Percentiles rank a stretch among this genome's conserved stretches.
phyloP scores from a whole-genome alignment of 2,797 vertebrate genomes.

The Acrocephalus scirpaceus region DNA sequence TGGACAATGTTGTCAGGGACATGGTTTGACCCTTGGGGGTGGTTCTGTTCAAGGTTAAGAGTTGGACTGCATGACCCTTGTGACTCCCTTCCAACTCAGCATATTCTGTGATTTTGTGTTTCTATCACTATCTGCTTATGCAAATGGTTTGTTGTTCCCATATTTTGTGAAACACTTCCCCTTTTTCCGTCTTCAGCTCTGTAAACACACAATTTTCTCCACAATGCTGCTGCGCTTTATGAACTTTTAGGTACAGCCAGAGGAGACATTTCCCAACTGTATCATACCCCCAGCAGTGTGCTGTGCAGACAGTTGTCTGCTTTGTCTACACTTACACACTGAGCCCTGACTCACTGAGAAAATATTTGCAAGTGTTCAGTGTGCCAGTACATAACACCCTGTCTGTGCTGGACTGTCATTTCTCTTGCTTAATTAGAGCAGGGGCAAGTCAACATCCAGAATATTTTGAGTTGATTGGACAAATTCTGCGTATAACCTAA shows the following conservation, averaged over 20 bases:
- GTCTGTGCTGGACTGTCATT: not conserved
- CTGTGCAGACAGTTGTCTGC: not conserved
- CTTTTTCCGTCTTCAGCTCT: not conserved
- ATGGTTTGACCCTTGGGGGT: not conserved
- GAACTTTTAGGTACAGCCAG: not conserved
- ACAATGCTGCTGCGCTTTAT: not conserved
- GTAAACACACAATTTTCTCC: not conserved
- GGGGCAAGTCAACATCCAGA: not conserved
- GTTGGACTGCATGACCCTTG: not conserved
- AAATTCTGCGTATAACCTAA: not conserved
- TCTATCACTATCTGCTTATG: not conserved
- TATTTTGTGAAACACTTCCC: not conserved
- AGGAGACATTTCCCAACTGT: not conserved
- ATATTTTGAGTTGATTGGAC: not conserved
- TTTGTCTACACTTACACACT: not conserved
- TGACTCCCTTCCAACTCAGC: not conserved
- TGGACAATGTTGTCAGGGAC: not conserved
- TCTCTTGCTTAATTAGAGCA: conserved; percentile 6
- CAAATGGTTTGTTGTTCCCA: not conserved
- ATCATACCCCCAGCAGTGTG: not conserved
- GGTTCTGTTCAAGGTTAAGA: not conserved
- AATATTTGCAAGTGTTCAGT: not conserved
- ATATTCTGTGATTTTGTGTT: not conserved
- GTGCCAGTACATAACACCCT: not conserved
- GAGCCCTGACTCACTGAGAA: not conserved